Base-by-base conservation (phyloP, 2,797 vertebrate genomes). In the Atherinosoma microstoma region DNA sequence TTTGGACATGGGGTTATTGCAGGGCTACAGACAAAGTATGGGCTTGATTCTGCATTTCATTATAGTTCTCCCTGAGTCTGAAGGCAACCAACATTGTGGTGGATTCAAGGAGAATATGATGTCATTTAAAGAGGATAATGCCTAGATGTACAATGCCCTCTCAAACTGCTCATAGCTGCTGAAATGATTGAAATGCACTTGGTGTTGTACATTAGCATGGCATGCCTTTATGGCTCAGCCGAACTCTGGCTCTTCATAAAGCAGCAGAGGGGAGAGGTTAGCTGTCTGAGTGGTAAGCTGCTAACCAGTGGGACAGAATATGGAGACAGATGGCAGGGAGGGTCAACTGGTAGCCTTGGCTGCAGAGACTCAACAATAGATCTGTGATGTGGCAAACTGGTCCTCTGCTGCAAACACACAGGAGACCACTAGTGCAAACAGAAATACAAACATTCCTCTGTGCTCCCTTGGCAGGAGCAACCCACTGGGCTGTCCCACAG, bases 251-350 rank as follows among this genome's bases (percentile, higher is more conserved):
- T 87, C 38, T 85, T 35, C 47, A 64, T 64, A 29, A 73, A 74
- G 79, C 65, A 66, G 71, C 53, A 45, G 62, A 69, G 75, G 66
- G 70, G 49, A 84, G 69, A 76, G 59, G 71, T 47, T 70, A 78
- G 68, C 71, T 78, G 29, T 67, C 58, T 75, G 61, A 71, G 70
- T 18, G n/a, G 67, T 69, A 69, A 62, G 78, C 64, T 42, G 69
- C 49, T 67, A 80, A 86, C 70, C 70, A 49, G 47, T 57, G 66
- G 73, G 81, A 84, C 76, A 77, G 59, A 69, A 67, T 58, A 83
- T 84, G 77, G 69, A 84, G 84, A 89, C 88, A 89, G 84, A 92
- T 90, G 77, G 79, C 65, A 72, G 64, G 71, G 63, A 77, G 78
- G 75, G 70, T 64, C 62, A 60, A 75, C 32, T 64, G 59, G 83